phyloP scores from a whole-genome alignment of 2,113 vertebrate species.

The Periophthalmus modestus region DNA sequence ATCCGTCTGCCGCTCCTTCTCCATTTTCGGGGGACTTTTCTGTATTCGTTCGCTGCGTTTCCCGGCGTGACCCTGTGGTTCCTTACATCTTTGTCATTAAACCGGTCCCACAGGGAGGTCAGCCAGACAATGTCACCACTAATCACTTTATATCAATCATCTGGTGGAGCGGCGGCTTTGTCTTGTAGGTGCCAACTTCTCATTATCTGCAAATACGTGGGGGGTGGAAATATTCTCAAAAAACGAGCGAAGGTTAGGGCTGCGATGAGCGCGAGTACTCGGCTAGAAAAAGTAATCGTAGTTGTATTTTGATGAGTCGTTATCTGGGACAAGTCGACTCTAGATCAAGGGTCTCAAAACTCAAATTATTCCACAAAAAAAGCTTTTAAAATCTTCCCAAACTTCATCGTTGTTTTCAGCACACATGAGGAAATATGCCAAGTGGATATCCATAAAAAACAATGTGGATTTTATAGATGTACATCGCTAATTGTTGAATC shows the following conservation, averaged over 20 bases:
- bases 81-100: conserved; percentile 11
- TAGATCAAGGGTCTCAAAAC: no score
- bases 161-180: not conserved
- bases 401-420: no score
- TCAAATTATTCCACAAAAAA: no score
- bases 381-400: no score
- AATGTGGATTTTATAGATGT: no score
- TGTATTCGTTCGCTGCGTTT: conserved; percentile 19
- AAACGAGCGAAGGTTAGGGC: not conserved
- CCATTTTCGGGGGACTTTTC: conserved; percentile 28
- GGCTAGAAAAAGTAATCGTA: no score
- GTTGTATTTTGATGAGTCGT: no score
- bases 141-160: conserved; percentile 23
- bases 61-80: conserved; percentile 12
- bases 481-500: no score
- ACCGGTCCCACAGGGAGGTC: conserved; percentile 15
- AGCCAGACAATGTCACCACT: conserved; percentile 3
- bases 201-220: not conserved
- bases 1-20: conserved; percentile 41
- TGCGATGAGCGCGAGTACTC: no score
- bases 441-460: no score
- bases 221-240: not conserved
- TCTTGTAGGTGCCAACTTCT: not conserved
- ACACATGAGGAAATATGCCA: no score
- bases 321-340: no score